Conservation (phyloP, 2,113 vertebrate species). For the Channa argus region DNA sequence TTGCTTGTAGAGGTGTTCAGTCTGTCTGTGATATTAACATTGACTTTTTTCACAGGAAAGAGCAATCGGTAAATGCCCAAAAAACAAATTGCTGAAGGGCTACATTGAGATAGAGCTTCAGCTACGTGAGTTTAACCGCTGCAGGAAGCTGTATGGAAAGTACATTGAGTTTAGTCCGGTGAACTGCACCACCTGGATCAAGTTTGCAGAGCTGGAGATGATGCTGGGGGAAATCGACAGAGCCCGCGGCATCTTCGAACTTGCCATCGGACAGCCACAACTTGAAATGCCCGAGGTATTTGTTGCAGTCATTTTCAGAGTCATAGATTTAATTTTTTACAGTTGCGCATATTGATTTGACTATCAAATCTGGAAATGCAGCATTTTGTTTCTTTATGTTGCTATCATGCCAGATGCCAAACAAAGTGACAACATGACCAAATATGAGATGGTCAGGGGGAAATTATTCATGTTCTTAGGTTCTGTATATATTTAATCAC, state of each 20-base stretch:
- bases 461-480: background rate
- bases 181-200: constrained; percentile 99
- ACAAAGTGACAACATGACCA: too few relatives aligned
- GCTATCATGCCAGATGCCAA: too few relatives aligned
- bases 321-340: too few relatives aligned
- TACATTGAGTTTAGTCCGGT: constrained; percentile 95
- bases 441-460: too few relatives aligned
- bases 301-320: background rate
- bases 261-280: constrained; percentile 94
- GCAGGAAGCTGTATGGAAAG: constrained; percentile 97
- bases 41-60: constrained; percentile 83
- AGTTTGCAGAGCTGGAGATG: constrained; percentile 96
- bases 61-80: constrained; percentile 95
- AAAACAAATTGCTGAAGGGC: constrained; percentile 98
- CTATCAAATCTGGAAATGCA: too few relatives aligned
- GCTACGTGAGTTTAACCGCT: constrained; percentile 95
- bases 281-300: constrained; percentile 97
- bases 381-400: too few relatives aligned
- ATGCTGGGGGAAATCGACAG: constrained; percentile 93
- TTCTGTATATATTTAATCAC: background rate
- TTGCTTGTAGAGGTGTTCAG: too few relatives aligned
- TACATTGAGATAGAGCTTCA: constrained; percentile 98
- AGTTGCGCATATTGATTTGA: too few relatives aligned
- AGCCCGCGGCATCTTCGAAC: constrained; percentile 94
- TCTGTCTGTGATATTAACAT: too few relatives aligned